These are phyloP conservation scores for Distichodus sexfasciatus DNA, from an alignment of 2,797 vertebrate genomes.

Conservation along the genomic window DNA sequence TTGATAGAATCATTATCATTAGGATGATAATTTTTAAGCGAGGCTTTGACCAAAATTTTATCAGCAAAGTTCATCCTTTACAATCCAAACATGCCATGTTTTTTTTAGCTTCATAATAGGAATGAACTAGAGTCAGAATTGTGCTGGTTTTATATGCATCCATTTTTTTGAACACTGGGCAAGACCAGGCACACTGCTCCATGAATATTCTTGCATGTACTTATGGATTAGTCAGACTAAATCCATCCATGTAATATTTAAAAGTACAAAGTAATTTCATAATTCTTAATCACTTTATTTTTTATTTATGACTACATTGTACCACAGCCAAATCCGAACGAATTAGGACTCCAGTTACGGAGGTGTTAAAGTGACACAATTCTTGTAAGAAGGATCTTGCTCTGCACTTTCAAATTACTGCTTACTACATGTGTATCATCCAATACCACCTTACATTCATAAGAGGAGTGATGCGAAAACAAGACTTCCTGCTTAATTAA, in stretches of 20 bases:
- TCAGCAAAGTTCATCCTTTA: too few species aligned
- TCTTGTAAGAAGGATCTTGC: constrained; percentile 7
- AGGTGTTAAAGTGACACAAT: constrained; percentile 4
- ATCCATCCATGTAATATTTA: neutral
- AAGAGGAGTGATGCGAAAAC: neutral
- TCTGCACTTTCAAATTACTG: neutral
- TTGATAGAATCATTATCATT: too few species aligned
- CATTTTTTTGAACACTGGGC: neutral
- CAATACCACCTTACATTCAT: neutral
- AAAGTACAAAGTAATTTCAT: neutral
- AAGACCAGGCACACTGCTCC: neutral
- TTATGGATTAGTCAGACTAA: neutral
- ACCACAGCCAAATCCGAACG: neutral
- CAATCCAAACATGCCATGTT: too few species aligned
- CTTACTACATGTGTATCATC: constrained; percentile 2
- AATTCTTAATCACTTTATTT: neutral
- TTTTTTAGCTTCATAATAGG: neutral
- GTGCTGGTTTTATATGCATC: neutral
- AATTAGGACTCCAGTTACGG: neutral
- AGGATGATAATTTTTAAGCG: too few species aligned
- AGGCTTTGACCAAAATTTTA: too few species aligned
- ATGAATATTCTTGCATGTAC: neutral
- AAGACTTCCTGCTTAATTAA: constrained; percentile 8
- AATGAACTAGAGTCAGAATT: neutral
- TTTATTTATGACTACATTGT: neutral